These are phyloP conservation scores for Gymnoscopelus braueri DNA, from an alignment of 2,797 vertebrate genomes.

Conservation along the genomic window DNA sequence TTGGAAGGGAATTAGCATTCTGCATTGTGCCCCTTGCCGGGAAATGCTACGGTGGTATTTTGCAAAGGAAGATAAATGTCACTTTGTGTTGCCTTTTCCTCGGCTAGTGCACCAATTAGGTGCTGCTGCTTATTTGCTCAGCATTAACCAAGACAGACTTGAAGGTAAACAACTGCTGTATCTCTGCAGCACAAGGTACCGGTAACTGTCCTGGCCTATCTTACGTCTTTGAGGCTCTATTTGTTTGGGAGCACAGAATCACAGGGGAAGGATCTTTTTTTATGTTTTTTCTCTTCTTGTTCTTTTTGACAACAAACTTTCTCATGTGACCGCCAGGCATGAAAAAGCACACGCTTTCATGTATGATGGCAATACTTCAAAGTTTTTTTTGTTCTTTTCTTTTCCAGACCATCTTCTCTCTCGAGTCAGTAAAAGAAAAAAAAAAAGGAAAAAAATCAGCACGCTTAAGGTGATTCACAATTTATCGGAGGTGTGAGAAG, in stretches of 20 bases:
- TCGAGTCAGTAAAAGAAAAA: slow-evolving; percentile 35
- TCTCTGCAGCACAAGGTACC: slow-evolving; percentile 34
- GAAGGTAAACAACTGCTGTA: slow-evolving; percentile 54
- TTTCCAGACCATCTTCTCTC: slow-evolving; percentile 44
- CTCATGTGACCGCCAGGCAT: slow-evolving; percentile 69
- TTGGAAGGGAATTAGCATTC: slow-evolving; percentile 59
- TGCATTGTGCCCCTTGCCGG: slow-evolving; percentile 32
- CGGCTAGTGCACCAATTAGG: slow-evolving; percentile 58
- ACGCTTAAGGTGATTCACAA: slow-evolving; percentile 71
- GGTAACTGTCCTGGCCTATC: slow-evolving; percentile 41
- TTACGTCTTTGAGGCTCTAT: slow-evolving; percentile 51
- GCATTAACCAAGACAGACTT: slow-evolving; percentile 33
- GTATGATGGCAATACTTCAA: slow-evolving; percentile 63
- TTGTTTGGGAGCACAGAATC: slow-evolving; percentile 65
- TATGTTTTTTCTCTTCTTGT: slow-evolving; percentile 28
- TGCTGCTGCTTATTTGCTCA: slow-evolving; percentile 40
- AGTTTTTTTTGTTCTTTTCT: slow-evolving; percentile 39
- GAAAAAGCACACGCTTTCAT: slow-evolving; percentile 65
- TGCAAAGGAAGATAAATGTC: slow-evolving; percentile 71
- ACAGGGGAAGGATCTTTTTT: slow-evolving; percentile 53
- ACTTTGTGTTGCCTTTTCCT: slow-evolving; percentile 61
- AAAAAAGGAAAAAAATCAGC: not conserved
- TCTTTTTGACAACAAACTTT: slow-evolving; percentile 63
- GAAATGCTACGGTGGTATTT: slow-evolving; percentile 62
- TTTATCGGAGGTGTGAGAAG: slow-evolving; percentile 67